A percentile compares a stretch with the other conserved stretches of the same genome.
These are phyloP conservation scores for Platalea minor DNA, from an alignment of 2,797 vertebrate species.

Conservation along the genomic window DNA sequence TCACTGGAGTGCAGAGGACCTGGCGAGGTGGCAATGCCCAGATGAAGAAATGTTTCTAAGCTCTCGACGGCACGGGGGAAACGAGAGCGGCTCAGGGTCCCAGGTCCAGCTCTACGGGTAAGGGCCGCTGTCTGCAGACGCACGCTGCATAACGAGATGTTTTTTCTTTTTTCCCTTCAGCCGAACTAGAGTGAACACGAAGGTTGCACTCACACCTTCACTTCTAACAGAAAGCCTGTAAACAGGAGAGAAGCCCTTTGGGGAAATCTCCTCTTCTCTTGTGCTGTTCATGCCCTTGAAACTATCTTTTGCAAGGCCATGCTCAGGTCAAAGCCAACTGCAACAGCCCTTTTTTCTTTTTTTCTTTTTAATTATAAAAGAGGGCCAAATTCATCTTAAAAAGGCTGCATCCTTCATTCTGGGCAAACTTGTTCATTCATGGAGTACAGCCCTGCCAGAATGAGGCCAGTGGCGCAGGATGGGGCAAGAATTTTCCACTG, in stretches of 20 bases:
- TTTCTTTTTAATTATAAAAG: neutral
- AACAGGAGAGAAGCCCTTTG: neutral
- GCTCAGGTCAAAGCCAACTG: neutral
- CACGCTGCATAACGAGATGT: neutral
- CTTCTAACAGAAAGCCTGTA: neutral
- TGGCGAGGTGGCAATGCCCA: neutral
- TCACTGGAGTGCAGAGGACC: neutral
- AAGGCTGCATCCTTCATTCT: neutral
- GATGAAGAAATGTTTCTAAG: neutral
- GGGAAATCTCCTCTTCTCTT: neutral
- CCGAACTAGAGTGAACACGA: neutral
- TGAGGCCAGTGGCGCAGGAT: neutral
- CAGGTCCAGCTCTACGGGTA: neutral
- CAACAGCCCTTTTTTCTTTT: neutral
- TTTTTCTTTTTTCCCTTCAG: neutral
- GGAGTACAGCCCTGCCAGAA: neutral
- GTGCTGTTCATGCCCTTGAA: neutral
- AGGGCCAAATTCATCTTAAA: too few relatives aligned
- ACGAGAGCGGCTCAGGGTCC: neutral
- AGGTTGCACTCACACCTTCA: neutral
- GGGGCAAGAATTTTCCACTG: neutral
- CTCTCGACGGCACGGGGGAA: neutral
- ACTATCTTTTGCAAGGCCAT: neutral
- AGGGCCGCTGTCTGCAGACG: neutral
- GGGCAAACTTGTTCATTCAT: neutral